Percentiles rank a stretch among this genome's conserved stretches.
phyloP scores from a whole-genome alignment of 2,888 invertebrate genomes.

The Brachyptera risi region DNA sequence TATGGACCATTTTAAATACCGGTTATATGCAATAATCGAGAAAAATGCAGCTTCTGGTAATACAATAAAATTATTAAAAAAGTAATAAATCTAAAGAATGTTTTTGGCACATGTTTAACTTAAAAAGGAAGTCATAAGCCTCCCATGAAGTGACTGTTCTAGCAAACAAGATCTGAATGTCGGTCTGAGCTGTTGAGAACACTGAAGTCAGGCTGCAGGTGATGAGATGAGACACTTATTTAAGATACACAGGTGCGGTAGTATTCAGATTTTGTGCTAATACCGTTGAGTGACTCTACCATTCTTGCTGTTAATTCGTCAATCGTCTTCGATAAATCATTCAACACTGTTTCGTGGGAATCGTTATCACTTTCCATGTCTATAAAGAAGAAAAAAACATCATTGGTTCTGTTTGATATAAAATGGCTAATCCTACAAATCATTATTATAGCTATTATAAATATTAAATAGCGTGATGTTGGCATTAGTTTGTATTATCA shows the following conservation, averaged over 20 bases:
- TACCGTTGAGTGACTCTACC: slow-evolving; percentile 55
- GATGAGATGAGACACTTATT: not conserved
- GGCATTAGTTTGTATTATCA: too few species aligned
- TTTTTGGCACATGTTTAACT: slow-evolving; percentile 17
- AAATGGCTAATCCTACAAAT: too few species aligned
- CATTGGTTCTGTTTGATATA: too few species aligned
- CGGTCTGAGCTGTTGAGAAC: not conserved
- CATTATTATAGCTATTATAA: too few species aligned
- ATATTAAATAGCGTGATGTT: too few species aligned
- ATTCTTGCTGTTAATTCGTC: slow-evolving; percentile 59
- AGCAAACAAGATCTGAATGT: not conserved
- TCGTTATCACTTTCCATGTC: slow-evolving; percentile 64
- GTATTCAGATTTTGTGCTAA: slow-evolving; percentile 56
- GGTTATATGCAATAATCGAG: too few species aligned
- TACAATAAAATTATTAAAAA: slow-evolving; percentile 4
- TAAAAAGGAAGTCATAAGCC: not conserved
- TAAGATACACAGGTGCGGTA: slow-evolving; percentile 55
- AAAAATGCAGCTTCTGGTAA: slow-evolving; percentile 2
- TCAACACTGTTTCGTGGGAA: slow-evolving; percentile 59
- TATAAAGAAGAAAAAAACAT: slow-evolving; percentile 36
- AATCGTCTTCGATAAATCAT: slow-evolving; percentile 55
- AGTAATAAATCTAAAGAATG: not conserved
- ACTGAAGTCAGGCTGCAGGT: not conserved
- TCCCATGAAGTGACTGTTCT: not conserved
- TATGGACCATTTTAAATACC: too few species aligned